Evolutionary conservation across 2,888 invertebrate genomes (phyloP).

Genomic region (Cheilosia pagana): DNA sequence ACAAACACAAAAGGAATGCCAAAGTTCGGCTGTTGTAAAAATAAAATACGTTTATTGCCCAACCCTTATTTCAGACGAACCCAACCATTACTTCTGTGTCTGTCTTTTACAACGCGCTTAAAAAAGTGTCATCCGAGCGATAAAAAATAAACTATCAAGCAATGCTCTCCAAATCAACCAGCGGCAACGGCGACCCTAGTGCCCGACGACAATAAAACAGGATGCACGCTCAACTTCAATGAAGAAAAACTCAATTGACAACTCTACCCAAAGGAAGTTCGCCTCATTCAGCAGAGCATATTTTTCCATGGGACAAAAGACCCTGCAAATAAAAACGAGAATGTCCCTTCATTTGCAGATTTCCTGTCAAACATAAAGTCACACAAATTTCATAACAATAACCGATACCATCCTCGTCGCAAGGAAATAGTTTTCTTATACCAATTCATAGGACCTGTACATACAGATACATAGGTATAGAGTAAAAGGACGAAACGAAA

Average conservation of each 20-base stretch:
- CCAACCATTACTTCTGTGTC: slow-evolving; percentile 32
- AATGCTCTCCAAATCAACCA: slow-evolving; percentile 32
- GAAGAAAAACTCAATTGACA: slow-evolving; percentile 51
- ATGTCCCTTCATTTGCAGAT: slow-evolving; percentile 73
- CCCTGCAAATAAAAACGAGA: slow-evolving; percentile 17
- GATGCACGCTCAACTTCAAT: slow-evolving; percentile 63
- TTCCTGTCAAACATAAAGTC: slow-evolving; percentile 75
- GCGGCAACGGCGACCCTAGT: slow-evolving; percentile 24
- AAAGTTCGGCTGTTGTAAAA: slow-evolving; percentile 35
- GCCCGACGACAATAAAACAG: slow-evolving; percentile 56
- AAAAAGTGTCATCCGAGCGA: slow-evolving; percentile 39
- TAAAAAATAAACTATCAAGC: slow-evolving; percentile 58
- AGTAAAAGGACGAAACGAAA: slow-evolving; percentile 41
- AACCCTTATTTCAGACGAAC: slow-evolving; percentile 33
- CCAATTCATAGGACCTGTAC: slow-evolving; percentile 32
- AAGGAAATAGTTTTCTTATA: slow-evolving; percentile 51
- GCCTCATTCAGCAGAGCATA: slow-evolving; percentile 54
- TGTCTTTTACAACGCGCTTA: slow-evolving; percentile 20
- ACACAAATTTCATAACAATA: slow-evolving; percentile 70
- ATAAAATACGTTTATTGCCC: slow-evolving; percentile 38
- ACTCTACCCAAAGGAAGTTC: slow-evolving; percentile 63
- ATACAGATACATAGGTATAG: slow-evolving; percentile 5
- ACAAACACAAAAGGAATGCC: slow-evolving; percentile 14
- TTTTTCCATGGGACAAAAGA: slow-evolving; percentile 34
- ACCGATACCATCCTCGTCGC: slow-evolving; percentile 45